Base-by-base conservation (phyloP, 2,113 vertebrate species). In the Oophaga pumilio region DNA sequence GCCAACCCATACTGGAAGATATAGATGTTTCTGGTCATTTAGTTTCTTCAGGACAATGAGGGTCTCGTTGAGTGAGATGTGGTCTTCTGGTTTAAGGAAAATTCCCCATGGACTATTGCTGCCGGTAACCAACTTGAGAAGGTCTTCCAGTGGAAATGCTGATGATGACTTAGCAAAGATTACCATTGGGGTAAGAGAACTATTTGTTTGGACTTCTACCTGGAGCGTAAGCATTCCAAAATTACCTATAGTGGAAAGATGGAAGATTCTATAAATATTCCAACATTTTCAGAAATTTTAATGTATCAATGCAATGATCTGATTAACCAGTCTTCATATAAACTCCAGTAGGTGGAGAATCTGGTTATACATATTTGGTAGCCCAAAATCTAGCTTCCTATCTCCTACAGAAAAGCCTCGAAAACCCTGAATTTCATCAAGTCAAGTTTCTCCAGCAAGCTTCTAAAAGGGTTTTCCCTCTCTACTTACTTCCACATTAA, bases 211-310 rank as follows among this genome's bases (percentile, higher is more conserved):
- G 69, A 93, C 90, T 53, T 89, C 62, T 13, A 94, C 68, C 0
- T 86, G 74, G 28, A 95, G 86, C 22, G 96, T 90, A 83, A 97
- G 80, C 96, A 96, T 96, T 52, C 95, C 95, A 73, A 92, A 90
- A 81, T 6, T 89, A 18, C 80, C 96, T 96, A 89, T 1, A 91
- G 82, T 82, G 88, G 13, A 87, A 1, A 33, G 43, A n/a, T 1
- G 5, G 68, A 2, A 33, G 56, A 28, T 0, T 4, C 24, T 43
- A 49, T 68, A 18, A 82, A 50, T 64, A 28, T 28, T 8, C 12
- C 13, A 15, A 33, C 2, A 33, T 2, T 12, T 24, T 13, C 6
- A 64, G 20, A n/a, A 62, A 33, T 20, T 62, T 14, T 9, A 20
- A 62, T 62, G 60, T 22, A 22, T 62, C 18, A 62, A 62, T 18